Base-by-base conservation (phyloP, 2,797 vertebrate species). In the Alauda arvensis region DNA sequence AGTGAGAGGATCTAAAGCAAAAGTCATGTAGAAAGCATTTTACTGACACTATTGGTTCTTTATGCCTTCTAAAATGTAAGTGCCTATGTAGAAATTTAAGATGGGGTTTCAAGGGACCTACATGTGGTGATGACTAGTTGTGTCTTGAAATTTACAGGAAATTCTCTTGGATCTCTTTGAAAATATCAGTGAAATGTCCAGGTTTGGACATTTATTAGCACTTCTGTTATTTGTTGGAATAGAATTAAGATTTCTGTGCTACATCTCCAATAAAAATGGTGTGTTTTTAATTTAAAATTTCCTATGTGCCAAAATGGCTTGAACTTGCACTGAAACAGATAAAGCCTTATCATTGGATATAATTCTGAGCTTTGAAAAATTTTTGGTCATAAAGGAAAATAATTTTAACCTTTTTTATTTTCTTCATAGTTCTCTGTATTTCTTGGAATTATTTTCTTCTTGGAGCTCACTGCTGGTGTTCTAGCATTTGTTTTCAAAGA, bases 401-500 rank as follows among this genome's bases (percentile, higher is more conserved):
- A 66, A 65, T 79, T 29, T 42, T 56, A 40, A 23, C 59, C 19
- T 67, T 52, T 84, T 93, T 76, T 46, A 68, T 95, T 88, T 91
- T 91, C 60, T 89, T 65, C 67, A 7, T 92, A 99, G 99, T 99
- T 99, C 96, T 99, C 99, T 1, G 99, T 99, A 81, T 99, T 99
- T 96, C 97, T 99, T 96, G 99, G 99, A 62, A 99, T 99, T 91
- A 99, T 99, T 95, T 99, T 99, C 97, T 99, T 99, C 97, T 95
- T 99, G 98, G 99, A 99, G 97, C 97, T 99, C 91, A 99, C 99
- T 15, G 98, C 99, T 33, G 99, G 99, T 78, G 97, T 99, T 89
- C 96, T 99, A 97, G 99, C 99, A 15, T 99, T 99, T 92, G 99
- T 99, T 94, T 99, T 99, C 96, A 99, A 99, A 97, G 99, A 99